Evolutionary conservation across 2,113 vertebrate species (phyloP), one percentile per base, ranked within the genome.

Genomic region (Sander lucioperca): DNA sequence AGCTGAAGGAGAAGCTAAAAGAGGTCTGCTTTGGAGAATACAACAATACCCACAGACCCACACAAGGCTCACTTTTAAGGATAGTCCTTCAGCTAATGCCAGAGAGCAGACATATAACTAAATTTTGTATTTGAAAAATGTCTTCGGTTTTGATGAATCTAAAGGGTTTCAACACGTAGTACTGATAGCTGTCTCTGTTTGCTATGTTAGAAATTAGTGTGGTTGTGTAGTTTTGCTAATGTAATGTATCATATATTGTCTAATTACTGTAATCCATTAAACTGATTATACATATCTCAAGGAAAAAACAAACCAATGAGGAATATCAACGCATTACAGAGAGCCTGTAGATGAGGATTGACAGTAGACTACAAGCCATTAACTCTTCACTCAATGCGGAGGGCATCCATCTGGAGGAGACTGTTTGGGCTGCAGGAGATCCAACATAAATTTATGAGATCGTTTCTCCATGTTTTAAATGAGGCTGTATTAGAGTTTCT

Each of bases 11-110:
- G 68, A 90, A 81, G 87, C 74, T 90, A 88, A 92, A 86, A 88
- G 74, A 90, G 88, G 85, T 86, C 86, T 82, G 71, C 85, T 88
- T 89, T 84, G 69, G 74, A 86, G 87, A 86, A 92, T 92, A 91
- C 86, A 91, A 88, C 82, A 86, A 67, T 71, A 85, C 43, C 57
- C 80, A 63, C 72, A 77, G 69, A 69, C 66, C 76, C 30, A 33
- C 30, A 81, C 18, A 18, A 14, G 54, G 39, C 7, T 50, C 70
- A 69, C 53, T 77, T 88, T 81, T 78, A 86, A 80, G 56, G 23
- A 74, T 51, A 64, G 80, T 84, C 78, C 82, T 88, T 80, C 65
- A 79, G 57, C 61, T 89, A 72, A 89, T 82, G 74, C 69, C 56
- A 61, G 19, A 61, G 12, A 63, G 63, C 13, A 53, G 47, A 54